Evolutionary conservation across 2,113 vertebrate genomes (phyloP).

Genomic region (Gorsachius goisagi): DNA sequence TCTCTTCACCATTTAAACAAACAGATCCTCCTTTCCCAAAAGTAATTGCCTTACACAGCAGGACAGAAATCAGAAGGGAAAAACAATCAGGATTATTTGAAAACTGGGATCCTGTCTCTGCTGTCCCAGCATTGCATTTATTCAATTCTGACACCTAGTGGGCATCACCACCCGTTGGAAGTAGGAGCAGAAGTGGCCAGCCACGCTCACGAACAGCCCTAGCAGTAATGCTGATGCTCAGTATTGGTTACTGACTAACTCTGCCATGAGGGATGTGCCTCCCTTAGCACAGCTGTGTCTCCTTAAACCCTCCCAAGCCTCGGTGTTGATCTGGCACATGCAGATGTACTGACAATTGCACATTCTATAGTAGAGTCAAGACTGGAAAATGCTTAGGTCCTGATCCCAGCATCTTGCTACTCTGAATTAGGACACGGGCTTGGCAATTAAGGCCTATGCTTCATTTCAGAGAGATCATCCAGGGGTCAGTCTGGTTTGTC

Average conservation of each 20-base stretch:
- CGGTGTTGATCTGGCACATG: accelerated
- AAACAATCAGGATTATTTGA: neutral
- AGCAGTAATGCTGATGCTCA: neutral
- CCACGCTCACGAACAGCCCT: accelerated
- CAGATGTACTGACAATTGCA: accelerated
- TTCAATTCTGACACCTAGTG: slow-evolving; percentile 52
- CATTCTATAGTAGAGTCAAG: accelerated
- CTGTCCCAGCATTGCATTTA: neutral
- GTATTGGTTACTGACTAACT: too few relatives aligned
- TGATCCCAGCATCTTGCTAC: neutral
- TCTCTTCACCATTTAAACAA: neutral
- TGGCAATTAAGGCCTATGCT: neutral
- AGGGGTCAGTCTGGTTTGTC: neutral
- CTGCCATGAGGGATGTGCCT: neutral
- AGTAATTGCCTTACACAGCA: neutral
- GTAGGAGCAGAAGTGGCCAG: neutral
- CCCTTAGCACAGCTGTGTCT: neutral
- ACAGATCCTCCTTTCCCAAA: neutral
- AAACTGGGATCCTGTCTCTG: neutral
- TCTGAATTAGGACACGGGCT: neutral
- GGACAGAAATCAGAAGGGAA: neutral
- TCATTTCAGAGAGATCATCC: neutral
- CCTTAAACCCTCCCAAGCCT: neutral
- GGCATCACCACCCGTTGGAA: neutral
- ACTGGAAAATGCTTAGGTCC: neutral